Evolutionary conservation across 2,888 invertebrate species (phyloP).

Genomic region (Coelopa pilipes): DNA sequence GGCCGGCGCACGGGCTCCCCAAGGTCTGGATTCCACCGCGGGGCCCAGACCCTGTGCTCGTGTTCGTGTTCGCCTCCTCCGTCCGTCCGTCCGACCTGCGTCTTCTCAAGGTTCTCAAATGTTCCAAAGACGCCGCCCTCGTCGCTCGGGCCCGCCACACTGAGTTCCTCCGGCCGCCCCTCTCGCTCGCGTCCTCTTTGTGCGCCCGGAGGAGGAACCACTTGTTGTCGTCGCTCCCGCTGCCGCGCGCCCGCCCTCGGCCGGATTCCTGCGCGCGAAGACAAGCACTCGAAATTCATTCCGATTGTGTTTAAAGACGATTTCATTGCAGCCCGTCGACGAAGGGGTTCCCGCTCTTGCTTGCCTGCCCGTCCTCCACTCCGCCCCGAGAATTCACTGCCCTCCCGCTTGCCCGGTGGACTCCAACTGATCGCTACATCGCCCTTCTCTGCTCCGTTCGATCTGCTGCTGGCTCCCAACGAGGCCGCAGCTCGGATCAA

Average conservation of each 20-base stretch:
- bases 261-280: slow-evolving; percentile 20
- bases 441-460: too few species aligned
- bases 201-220: not conserved
- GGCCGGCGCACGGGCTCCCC: not conserved
- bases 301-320: slow-evolving; percentile 28
- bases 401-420: too few species aligned
- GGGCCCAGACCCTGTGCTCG: not conserved
- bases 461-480: too few species aligned
- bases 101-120: not conserved
- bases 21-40: not conserved
- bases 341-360: slow-evolving; percentile 14
- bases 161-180: not conserved
- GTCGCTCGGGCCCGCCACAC: not conserved
- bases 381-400: too few species aligned
- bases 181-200: too few species aligned
- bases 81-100: too few species aligned
- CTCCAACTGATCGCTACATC: too few species aligned
- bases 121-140: not conserved
- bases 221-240: too few species aligned
- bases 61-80: too few species aligned
- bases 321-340: slow-evolving; percentile 7
- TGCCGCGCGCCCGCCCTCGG: too few species aligned
- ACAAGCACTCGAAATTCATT: slow-evolving; percentile 35
- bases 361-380: not conserved
- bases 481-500: too few species aligned